Evolutionary conservation across 2,797 vertebrate genomes (phyloP).

Genomic region (Lepilemur septentrionalis): DNA sequence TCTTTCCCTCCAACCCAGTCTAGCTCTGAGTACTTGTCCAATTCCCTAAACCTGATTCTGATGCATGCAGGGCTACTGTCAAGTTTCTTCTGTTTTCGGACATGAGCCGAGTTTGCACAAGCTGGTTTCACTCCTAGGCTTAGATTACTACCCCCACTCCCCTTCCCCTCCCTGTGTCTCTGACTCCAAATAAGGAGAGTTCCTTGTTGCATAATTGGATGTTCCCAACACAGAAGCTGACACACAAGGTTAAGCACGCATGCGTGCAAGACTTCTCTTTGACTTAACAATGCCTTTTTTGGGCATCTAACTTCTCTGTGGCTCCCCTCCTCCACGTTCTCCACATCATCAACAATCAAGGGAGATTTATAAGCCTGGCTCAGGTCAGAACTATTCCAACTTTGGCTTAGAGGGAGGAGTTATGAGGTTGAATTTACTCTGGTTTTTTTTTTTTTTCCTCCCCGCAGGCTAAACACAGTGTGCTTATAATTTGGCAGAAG

Average conservation of each 20-base stretch:
- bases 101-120: slow-evolving; percentile 39
- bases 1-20: slow-evolving; percentile 5
- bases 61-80: not conserved
- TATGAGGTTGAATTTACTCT: slow-evolving; percentile 61
- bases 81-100: slow-evolving; percentile 75
- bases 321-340: slow-evolving; percentile 33
- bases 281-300: slow-evolving; percentile 85
- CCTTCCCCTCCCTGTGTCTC: slow-evolving; percentile 34
- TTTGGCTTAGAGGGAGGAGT: slow-evolving; percentile 39
- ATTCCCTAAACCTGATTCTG: not conserved
- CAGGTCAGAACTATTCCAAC: slow-evolving; percentile 49
- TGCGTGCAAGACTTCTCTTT: slow-evolving; percentile 58
- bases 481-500: not conserved
- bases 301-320: slow-evolving; percentile 77
- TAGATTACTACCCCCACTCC: not conserved
- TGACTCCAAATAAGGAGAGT: slow-evolving; percentile 78
- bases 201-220: slow-evolving; percentile 82
- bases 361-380: slow-evolving; percentile 71
- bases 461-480: not conserved
- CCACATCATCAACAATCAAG: slow-evolving; percentile 51
- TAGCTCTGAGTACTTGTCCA: not conserved
- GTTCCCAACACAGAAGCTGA: slow-evolving; percentile 36
- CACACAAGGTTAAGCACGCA: slow-evolving; percentile 51
- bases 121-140: slow-evolving; percentile 67
- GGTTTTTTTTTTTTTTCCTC: not conserved